Evolutionary conservation across 2,888 invertebrate species (phyloP).

Genomic region (Seira musarum): DNA sequence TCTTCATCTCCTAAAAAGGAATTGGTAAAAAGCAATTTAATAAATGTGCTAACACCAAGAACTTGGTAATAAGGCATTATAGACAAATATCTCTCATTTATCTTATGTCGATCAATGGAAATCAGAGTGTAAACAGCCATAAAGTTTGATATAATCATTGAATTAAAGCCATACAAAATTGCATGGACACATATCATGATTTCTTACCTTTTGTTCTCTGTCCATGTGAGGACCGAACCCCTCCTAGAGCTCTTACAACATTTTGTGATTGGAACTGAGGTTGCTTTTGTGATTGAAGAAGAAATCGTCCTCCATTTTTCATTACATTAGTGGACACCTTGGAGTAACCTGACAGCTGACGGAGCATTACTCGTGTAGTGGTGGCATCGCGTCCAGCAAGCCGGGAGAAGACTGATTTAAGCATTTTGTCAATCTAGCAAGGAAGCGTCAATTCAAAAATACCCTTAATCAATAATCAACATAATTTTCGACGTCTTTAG

Average conservation of each 20-base stretch:
- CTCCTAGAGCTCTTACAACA: slow-evolving; percentile 23
- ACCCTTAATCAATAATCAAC: background rate
- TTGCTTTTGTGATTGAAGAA: slow-evolving; percentile 31
- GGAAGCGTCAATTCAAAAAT: background rate
- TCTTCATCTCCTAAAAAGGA: slow-evolving; percentile 82
- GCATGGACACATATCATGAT: too few species aligned
- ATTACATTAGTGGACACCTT: background rate
- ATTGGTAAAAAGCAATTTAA: too few species aligned
- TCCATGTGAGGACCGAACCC: slow-evolving; percentile 35
- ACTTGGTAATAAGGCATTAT: too few species aligned
- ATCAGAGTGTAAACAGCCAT: background rate
- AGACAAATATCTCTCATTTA: too few species aligned
- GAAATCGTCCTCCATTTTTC: slow-evolving; percentile 19
- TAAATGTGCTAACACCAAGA: too few species aligned
- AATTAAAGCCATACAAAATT: too few species aligned
- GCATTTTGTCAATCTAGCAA: slow-evolving; percentile 24
- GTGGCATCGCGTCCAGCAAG: background rate
- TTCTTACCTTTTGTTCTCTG: slow-evolving; percentile 43
- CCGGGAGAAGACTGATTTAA: slow-evolving; percentile 32
- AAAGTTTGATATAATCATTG: background rate
- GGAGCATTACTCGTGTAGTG: slow-evolving; percentile 9
- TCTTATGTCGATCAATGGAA: background rate
- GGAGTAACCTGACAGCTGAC: slow-evolving; percentile 19
- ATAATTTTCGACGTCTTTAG: too few species aligned
- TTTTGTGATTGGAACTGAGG: slow-evolving; percentile 11